phyloP scores from a whole-genome alignment of 1,140 invertebrate genomes.

The Nasonia giraulti region DNA sequence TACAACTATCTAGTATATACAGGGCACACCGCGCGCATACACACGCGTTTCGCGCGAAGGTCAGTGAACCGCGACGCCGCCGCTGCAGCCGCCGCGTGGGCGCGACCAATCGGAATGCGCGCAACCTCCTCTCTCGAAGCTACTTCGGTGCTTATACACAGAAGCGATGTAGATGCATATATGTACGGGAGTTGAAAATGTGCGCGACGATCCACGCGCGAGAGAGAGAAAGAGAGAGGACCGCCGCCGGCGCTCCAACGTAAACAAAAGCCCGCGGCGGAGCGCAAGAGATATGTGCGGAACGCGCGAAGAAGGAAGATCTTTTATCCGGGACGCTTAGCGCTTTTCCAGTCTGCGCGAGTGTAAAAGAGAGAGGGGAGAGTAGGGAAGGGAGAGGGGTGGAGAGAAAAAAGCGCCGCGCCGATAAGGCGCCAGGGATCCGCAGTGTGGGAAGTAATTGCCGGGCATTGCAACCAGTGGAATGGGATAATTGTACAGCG shows the following conservation, averaged over 20 bases:
- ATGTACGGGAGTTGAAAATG: not conserved
- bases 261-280: slow-evolving; percentile 51
- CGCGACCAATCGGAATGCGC: slow-evolving; percentile 50
- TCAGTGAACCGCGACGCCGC: slow-evolving; percentile 40
- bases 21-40: not conserved
- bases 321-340: slow-evolving; percentile 5
- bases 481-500: no score
- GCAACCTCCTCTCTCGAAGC: not conserved
- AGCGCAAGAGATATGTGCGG: slow-evolving; percentile 19
- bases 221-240: not conserved
- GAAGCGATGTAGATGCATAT: not conserved
- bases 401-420: slow-evolving; percentile 4
- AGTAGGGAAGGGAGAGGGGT: not conserved
- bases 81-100: slow-evolving; percentile 37
- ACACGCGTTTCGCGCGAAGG: slow-evolving; percentile 77
- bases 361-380: not conserved
- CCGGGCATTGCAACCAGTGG: no score
- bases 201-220: not conserved
- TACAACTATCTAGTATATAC: no score
- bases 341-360: slow-evolving; percentile 43
- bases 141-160: not conserved
- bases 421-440: slow-evolving; percentile 42
- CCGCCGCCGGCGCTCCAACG: slow-evolving; percentile 18
- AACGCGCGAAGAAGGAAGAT: not conserved
- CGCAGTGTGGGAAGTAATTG: no score